These are phyloP conservation scores for Bombylius major DNA, from an alignment of 2,888 invertebrate genomes.

Conservation along the genomic window DNA sequence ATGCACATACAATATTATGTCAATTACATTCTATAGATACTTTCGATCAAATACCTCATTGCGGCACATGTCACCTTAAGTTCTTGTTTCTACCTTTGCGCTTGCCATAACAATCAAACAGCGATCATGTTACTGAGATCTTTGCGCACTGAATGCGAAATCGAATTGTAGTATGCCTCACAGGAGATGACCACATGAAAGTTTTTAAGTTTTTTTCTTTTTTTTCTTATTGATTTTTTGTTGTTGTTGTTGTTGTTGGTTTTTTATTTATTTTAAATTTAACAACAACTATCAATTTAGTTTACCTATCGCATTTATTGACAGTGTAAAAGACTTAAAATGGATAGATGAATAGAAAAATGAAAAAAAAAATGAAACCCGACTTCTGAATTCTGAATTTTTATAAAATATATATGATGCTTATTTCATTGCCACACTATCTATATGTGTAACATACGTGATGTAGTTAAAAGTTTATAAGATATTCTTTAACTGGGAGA, in stretches of 20 bases:
- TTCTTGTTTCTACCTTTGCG: constrained; percentile 13
- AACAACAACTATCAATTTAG: too few species aligned
- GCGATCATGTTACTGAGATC: constrained; percentile 17
- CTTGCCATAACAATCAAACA: constrained; percentile 17
- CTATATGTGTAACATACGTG: too few species aligned
- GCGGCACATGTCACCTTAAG: constrained; percentile 19
- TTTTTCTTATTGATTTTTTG: too few species aligned
- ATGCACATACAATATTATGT: too few species aligned
- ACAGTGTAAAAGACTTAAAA: neutral
- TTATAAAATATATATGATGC: too few species aligned
- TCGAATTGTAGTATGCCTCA: constrained; percentile 1
- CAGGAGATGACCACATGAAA: constrained; percentile 6
- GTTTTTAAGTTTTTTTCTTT: too few species aligned
- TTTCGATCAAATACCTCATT: constrained; percentile 1
- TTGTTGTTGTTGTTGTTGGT: too few species aligned
- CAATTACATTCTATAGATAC: too few species aligned
- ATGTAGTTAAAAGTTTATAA: too few species aligned
- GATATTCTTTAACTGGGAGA: too few species aligned
- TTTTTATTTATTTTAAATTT: too few species aligned
- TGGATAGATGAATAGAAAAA: neutral
- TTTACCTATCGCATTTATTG: neutral
- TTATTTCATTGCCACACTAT: too few species aligned
- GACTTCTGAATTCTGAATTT: neutral
- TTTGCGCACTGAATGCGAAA: constrained; percentile 8
- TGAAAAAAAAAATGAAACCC: neutral